Evolutionary conservation across 1,140 invertebrate species (phyloP), one percentile per base, ranked within the genome.

Genomic region (Drosophila nebulosa): DNA sequence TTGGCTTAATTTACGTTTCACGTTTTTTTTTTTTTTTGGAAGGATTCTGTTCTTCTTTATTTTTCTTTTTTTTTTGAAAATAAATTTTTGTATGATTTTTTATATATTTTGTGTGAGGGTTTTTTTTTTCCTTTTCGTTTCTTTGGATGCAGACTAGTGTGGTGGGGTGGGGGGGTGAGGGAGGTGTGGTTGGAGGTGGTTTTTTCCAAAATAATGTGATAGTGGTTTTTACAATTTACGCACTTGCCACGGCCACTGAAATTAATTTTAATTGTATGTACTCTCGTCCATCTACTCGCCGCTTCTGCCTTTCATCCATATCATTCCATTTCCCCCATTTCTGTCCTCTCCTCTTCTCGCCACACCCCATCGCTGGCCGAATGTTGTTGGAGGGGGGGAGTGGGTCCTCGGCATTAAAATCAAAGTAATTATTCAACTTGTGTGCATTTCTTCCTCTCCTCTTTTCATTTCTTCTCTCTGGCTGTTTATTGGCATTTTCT

Each of bases 401-500:
- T n/a, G 12, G 51, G 51, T 59, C 61, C 62, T 27, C n/a, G 53
- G 51, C 69, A 81, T 85, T 85, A 78, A 85, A 85, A 85, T 86
- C 81, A 85, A 86, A 85, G 80, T 85, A 85, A 85, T 85, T 85
- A 86, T 85, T 86, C 81, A 78, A 86, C 64, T 86, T 85, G 79
- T 75, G 64, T 74, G 56, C 73, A 63, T 59, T 69, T 63, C 64
- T 56, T 51, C 42, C 22, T 52, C 24, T 30, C n/a, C 4, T 10
- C 3, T 2, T 21, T 14, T 67, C 59, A 32, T 64, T 3, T 4
- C 27, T 42, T 61, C 39, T 42, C n/a, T n/a, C 3, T n/a, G 18
- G 26, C 63, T 22, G 30, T 62, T 51, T 39, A 12, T 51, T 58
- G 56, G 56, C 32, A 32, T 27, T 6, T 26, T 9, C 39, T 64